Conservation (phyloP, 2,888 invertebrate genomes). For the Lordiphosa fenestrarum region DNA sequence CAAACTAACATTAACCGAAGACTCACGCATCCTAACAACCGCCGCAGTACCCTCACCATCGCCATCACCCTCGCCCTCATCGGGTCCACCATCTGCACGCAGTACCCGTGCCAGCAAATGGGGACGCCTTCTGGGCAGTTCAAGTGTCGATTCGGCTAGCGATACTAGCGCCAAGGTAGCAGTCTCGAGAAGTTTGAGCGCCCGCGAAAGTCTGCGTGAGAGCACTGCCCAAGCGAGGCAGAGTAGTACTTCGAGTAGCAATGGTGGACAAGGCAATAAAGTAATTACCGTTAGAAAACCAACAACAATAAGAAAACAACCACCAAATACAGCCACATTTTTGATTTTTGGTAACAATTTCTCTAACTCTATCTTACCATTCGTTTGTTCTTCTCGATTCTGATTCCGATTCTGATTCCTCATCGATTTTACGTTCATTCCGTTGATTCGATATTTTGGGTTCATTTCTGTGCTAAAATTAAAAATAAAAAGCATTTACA, state of each 20-base stretch:
- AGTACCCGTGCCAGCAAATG: conserved; percentile 86
- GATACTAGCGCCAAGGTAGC: conserved; percentile 83
- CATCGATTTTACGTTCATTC: conserved; percentile 58
- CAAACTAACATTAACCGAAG: conserved; percentile 81
- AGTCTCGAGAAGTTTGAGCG: conserved; percentile 83
- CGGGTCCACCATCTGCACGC: conserved; percentile 82
- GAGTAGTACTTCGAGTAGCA: conserved; percentile 81
- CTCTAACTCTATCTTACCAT: conserved; percentile 29
- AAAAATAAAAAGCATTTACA: conserved; percentile 60
- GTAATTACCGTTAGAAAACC: conserved; percentile 71
- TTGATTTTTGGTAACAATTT: conserved; percentile 45
- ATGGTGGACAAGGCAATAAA: conserved; percentile 81
- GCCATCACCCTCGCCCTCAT: conserved; percentile 80
- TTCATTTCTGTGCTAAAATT: conserved; percentile 46
- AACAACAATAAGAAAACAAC: not conserved
- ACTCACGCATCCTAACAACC: conserved; percentile 79
- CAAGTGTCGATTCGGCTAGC: conserved; percentile 88
- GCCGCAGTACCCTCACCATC: conserved; percentile 79
- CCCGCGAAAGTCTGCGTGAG: conserved; percentile 81
- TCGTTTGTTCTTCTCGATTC: conserved; percentile 28
- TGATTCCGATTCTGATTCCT: conserved; percentile 45
- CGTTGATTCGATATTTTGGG: conserved; percentile 45
- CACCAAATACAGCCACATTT: conserved; percentile 14
- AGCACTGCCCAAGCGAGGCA: conserved; percentile 80
- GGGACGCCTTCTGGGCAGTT: conserved; percentile 90